Base-by-base conservation (phyloP, 2,888 invertebrate genomes). In the Selenia dentaria region DNA sequence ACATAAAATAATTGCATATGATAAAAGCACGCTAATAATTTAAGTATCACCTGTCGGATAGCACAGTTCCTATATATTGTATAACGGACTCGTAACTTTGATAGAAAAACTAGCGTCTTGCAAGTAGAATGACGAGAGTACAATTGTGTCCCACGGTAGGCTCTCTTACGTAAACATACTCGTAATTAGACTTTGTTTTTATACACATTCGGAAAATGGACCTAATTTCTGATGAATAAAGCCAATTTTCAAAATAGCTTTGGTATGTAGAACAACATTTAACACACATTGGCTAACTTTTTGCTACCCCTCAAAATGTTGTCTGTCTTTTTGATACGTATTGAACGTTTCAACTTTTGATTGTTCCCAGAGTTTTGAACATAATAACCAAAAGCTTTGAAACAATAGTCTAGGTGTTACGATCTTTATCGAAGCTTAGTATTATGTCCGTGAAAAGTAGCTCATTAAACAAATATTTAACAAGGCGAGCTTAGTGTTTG, bases 131-230 rank as follows among this genome's bases (percentile, higher is more conserved):
- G 36, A 16, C 11, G 22, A 48, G 47, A 42, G 27, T 35, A 78
- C 78, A 77, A 76, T 4, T 74, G 67, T 51, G 68, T 78, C 75
- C 60, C 77, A 77, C 76, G 76, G 55, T 60, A 54, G 67, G 59
- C 63, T 62, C 60, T 52, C 74, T 85, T 84, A 78, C 85, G 84
- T 80, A 84, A 84, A 77, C 73, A 68, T 60, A 64, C 64, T 62
- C 67, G 62, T 76, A 80, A 83, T 83, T 83, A 82, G 67, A 55
- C 64, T 64, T 62, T 70, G 49, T 50, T 57, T 76, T 74, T 75
- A 67, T 74, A 70, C 67, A 69, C 67, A 72, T 74, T 76, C 72
- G 74, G 72, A 79, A 79, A 78, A 74, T 79, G 74, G 52, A 33
- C 12, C 45, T 41, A 47, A 48, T 48, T 45, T 36, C 42, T 32